Percentiles rank a stretch among this genome's conserved stretches.
Conservation (phyloP, 2,797 vertebrate species). For the Argya squamiceps region DNA sequence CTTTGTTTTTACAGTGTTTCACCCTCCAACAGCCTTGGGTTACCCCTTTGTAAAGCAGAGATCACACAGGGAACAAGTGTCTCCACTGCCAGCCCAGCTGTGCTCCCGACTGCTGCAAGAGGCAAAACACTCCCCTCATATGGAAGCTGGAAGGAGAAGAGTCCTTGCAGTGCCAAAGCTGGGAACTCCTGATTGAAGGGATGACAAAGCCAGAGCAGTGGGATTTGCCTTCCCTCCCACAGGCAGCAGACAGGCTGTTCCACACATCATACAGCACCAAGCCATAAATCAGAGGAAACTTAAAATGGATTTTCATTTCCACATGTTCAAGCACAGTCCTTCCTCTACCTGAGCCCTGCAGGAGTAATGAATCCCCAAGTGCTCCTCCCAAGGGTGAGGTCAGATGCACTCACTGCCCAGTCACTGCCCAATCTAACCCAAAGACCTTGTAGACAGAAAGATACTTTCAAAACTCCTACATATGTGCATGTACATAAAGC, state of each 20-base stretch:
- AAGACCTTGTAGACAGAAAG: background rate
- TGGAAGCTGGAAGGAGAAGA: background rate
- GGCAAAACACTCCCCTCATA: background rate
- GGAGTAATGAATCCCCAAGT: background rate
- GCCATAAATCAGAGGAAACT: background rate
- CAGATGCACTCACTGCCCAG: background rate
- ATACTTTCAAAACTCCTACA: background rate
- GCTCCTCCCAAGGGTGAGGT: background rate
- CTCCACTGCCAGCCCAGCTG: background rate
- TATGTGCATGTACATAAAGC: background rate
- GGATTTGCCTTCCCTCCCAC: background rate
- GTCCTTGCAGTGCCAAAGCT: background rate
- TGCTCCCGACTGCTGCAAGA: background rate
- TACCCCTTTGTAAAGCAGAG: background rate
- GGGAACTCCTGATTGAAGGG: background rate
- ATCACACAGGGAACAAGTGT: rapidly evolving
- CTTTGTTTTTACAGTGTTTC: background rate
- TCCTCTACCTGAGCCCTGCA: background rate
- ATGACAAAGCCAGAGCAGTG: background rate
- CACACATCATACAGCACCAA: background rate
- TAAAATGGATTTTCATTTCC: background rate
- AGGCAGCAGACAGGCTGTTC: background rate
- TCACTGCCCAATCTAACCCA: background rate
- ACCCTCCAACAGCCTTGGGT: background rate
- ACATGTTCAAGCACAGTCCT: background rate